phyloP scores from a whole-genome alignment of 2,113 vertebrate species.

The Lethenteron reissneri region DNA sequence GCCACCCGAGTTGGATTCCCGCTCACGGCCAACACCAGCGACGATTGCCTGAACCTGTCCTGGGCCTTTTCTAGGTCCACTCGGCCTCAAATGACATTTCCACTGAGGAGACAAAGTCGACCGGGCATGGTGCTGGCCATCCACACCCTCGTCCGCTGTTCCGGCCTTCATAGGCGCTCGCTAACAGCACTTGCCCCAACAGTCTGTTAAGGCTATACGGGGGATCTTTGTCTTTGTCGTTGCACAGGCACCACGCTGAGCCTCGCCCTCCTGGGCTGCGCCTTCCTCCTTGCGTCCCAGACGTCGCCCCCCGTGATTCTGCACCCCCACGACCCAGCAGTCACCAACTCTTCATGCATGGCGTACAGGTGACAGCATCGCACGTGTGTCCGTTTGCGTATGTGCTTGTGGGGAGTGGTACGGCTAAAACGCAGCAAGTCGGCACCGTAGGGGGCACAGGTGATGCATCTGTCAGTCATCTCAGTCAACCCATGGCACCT shows the following conservation, averaged over 20 bases:
- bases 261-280: constrained; percentile 50
- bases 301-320: constrained; percentile 58
- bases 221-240: constrained; percentile 1
- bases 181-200: background rate
- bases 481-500: background rate
- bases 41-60: no score
- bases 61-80: no score
- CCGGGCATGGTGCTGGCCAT: no score
- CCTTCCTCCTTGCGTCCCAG: constrained; percentile 72
- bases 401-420: no score
- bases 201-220: background rate
- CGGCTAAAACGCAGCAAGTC: background rate
- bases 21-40: no score
- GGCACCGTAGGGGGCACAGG: background rate
- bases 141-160: no score
- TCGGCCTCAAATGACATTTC: no score
- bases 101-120: no score
- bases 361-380: constrained; percentile 48
- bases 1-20: no score
- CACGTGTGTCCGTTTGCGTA: background rate
- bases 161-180: no score
- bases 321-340: constrained; percentile 35
- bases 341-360: constrained; percentile 51
- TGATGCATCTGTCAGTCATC: background rate
- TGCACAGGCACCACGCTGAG: constrained; percentile 56